These are phyloP conservation scores for Glareola pratincola DNA, from an alignment of 2,113 vertebrate genomes.

Conservation along the genomic window DNA sequence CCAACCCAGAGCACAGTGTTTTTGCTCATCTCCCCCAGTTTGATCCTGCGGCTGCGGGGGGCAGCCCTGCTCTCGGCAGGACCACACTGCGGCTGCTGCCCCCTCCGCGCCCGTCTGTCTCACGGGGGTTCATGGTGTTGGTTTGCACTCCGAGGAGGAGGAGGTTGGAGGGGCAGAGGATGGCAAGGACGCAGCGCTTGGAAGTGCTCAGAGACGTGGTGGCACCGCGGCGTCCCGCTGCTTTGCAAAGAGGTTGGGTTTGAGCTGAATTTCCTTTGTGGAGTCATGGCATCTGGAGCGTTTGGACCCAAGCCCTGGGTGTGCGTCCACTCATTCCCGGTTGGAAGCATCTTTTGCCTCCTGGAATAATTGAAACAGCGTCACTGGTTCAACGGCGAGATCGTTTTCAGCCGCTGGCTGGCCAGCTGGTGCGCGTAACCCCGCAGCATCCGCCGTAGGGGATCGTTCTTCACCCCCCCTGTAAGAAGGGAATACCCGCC, in stretches of 20 bases:
- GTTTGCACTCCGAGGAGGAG: fast-evolving
- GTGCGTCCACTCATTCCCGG: fast-evolving
- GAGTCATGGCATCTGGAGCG: not conserved
- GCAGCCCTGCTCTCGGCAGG: not conserved
- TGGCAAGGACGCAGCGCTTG: fast-evolving
- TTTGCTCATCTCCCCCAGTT: not conserved
- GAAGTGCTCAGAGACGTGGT: fast-evolving
- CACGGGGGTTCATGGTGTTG: fast-evolving
- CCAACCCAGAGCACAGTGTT: too few species aligned
- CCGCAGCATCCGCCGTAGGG: fast-evolving
- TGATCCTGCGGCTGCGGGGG: fast-evolving
- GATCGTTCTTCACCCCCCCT: fast-evolving
- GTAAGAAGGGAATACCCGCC: not conserved
- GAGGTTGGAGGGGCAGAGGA: not conserved
- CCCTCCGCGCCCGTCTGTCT: not conserved
- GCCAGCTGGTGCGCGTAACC: not conserved
- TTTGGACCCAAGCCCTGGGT: not conserved
- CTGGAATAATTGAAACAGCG: not conserved
- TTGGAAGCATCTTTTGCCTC: not conserved
- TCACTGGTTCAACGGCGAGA: too few species aligned
- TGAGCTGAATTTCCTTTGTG: not conserved
- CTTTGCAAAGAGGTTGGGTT: not conserved
- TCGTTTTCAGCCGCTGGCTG: not conserved
- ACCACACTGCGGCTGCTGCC: fast-evolving
- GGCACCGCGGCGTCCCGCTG: fast-evolving